phyloP scores from a whole-genome alignment of 2,797 vertebrate genomes.

The Schizopygopsis malacanthus region DNA sequence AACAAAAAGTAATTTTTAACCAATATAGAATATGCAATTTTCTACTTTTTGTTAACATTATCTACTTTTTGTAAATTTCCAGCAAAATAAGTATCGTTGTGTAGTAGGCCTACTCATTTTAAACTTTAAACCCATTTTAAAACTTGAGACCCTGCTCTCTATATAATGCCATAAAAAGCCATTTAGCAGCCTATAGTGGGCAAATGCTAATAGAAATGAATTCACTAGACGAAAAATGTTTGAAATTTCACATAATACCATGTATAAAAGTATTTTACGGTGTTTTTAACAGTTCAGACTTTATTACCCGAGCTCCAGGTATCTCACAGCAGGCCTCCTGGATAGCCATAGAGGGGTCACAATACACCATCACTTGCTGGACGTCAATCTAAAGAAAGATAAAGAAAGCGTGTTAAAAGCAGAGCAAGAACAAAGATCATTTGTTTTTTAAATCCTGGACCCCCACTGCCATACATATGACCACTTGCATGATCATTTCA shows the following conservation, averaged over 20 bases:
- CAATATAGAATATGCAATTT: neutral
- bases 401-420: constrained; percentile 12
- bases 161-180: neutral
- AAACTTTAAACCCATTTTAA: neutral
- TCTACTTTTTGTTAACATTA: neutral
- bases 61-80: neutral
- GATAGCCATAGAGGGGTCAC: constrained; percentile 85
- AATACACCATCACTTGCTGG: constrained; percentile 92
- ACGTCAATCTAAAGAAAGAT: constrained; percentile 84
- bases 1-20: neutral
- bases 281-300: neutral
- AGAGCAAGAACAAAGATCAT: neutral
- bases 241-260: neutral
- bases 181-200: neutral
- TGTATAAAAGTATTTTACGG: neutral
- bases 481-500: constrained; percentile 66
- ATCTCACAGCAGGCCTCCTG: constrained; percentile 95
- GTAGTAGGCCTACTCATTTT: neutral
- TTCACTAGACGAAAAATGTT: neutral
- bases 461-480: constrained; percentile 57
- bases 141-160: constrained; percentile 1
- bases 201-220: neutral
- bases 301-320: constrained; percentile 84
- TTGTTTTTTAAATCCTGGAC: constrained; percentile 38
- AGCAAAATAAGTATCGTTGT: neutral